Evolutionary conservation across 2,888 invertebrate genomes (phyloP).

Genomic region (Leptopterna dolabrata): DNA sequence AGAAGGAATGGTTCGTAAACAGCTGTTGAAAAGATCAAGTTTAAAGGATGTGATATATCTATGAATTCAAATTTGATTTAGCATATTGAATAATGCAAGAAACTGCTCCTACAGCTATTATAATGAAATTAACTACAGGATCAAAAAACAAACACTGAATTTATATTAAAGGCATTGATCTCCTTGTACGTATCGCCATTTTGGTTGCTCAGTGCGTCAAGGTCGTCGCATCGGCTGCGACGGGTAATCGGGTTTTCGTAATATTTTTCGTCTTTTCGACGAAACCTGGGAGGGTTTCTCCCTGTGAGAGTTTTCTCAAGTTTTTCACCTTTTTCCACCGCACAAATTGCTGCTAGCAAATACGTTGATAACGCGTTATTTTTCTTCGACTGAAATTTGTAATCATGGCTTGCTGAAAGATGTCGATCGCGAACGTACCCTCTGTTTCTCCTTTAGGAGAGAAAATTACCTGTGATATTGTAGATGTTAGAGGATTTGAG

Average conservation of each 20-base stretch:
- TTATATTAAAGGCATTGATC: neutral
- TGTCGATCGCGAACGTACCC: constrained; percentile 78
- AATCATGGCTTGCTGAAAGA: constrained; percentile 80
- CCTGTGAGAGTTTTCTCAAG: constrained; percentile 71
- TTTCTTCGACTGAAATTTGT: constrained; percentile 72
- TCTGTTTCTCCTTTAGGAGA: constrained; percentile 80
- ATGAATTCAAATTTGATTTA: no score
- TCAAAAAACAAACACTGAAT: no score
- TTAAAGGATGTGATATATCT: no score
- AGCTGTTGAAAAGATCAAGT: no score
- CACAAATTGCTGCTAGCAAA: constrained; percentile 62
- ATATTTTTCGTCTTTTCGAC: constrained; percentile 74
- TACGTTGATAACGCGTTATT: constrained; percentile 62
- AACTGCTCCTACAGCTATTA: no score
- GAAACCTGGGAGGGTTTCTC: constrained; percentile 70
- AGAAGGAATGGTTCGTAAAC: no score
- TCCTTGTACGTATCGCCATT: constrained; percentile 47
- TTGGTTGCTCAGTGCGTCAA: constrained; percentile 56
- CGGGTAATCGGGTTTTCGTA: constrained; percentile 71
- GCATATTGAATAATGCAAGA: no score
- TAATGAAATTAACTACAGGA: no score
- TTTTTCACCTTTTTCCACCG: constrained; percentile 66
- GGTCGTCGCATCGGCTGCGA: constrained; percentile 79
- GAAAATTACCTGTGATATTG: constrained; percentile 71
- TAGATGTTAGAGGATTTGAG: constrained; percentile 72